Evolutionary conservation across 1,140 invertebrate species (phyloP), one percentile per base, ranked within the genome.

Genomic region (Orchesella cincta): DNA sequence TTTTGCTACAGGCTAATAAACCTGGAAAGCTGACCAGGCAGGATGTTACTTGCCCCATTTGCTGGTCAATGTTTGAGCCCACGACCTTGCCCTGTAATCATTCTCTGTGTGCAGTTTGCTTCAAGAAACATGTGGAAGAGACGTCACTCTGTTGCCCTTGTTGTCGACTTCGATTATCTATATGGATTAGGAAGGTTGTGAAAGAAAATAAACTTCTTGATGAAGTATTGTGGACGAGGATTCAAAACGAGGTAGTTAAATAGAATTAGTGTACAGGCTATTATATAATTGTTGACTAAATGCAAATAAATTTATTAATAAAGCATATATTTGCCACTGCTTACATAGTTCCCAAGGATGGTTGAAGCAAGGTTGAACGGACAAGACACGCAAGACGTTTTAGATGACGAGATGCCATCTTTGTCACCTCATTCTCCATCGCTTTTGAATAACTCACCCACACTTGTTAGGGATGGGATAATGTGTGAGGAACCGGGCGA

Each of bases 51-150:
- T 67, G 62, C n/a, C 62, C 62, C 8, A 67, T 67, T 31, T 67
- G 62, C n/a, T 67, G 62, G 62, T 67, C 62, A 31, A 67, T 67
- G 8, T 67, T 31, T 31, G 62, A 67, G 62, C 62, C 62, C 5
- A 33, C n/a, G 5, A 67, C 62, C 12, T 33, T 67, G n/a, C 62
- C 62, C 8, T 67, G 62, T n/a, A 67, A 67, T n/a, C 62, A 67
- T 29, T 67, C 62, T 12, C 62, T 67, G 3, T 67, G 62, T n/a
- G 31, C 29, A 33, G 28, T 16, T 5, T 67, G 62, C 31, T 67
- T 67, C 8, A 14, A 23, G 31, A 67, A 67, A n/a, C 62, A 67
- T 33, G 31, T 67, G 29, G 31, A 14, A 2, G 62, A 67, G 14
- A 67, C 26, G 12, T 67, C 62, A 2, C 31, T 67, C 2, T 31